These are phyloP conservation scores for Lineus longissimus DNA, from an alignment of 1,140 invertebrate genomes.

Conservation along the genomic window DNA sequence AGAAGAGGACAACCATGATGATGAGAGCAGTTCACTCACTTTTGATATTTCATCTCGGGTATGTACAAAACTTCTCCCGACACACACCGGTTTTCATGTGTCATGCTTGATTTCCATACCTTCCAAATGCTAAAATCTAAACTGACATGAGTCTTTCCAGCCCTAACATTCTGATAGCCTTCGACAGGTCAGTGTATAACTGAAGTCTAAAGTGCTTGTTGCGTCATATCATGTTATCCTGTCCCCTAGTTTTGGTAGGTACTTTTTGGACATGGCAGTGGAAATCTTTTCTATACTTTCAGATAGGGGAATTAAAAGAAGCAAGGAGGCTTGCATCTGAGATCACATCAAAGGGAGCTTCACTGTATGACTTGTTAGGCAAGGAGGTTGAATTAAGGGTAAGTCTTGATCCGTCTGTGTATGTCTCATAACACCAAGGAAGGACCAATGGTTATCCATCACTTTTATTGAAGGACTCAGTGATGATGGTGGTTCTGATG, in stretches of 20 bases:
- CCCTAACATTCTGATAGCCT: too few species aligned
- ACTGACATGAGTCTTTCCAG: too few species aligned
- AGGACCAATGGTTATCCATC: neutral
- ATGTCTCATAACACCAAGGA: neutral
- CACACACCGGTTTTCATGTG: neutral
- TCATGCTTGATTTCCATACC: neutral
- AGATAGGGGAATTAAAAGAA: slow-evolving; percentile 77
- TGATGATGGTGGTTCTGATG: slow-evolving; percentile 11
- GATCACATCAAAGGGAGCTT: slow-evolving; percentile 84
- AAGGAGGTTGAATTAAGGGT: slow-evolving; percentile 84
- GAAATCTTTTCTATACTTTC: slow-evolving; percentile 5
- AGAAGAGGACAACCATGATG: slow-evolving; percentile 36
- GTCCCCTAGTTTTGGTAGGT: too few species aligned
- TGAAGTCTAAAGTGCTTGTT: too few species aligned
- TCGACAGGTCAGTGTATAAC: too few species aligned
- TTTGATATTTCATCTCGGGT: slow-evolving; percentile 53
- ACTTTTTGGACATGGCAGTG: too few species aligned
- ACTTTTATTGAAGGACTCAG: neutral
- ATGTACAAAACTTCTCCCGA: too few species aligned
- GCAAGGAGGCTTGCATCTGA: slow-evolving; percentile 82
- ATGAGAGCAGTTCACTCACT: slow-evolving; percentile 33
- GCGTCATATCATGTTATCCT: too few species aligned
- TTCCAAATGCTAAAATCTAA: neutral
- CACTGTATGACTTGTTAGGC: slow-evolving; percentile 83
- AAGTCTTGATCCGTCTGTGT: slow-evolving; percentile 24